Evolutionary conservation across 2,113 vertebrate genomes (phyloP), one percentile per base, ranked within the genome.

Genomic region (Phrynosoma blainvillii): DNA sequence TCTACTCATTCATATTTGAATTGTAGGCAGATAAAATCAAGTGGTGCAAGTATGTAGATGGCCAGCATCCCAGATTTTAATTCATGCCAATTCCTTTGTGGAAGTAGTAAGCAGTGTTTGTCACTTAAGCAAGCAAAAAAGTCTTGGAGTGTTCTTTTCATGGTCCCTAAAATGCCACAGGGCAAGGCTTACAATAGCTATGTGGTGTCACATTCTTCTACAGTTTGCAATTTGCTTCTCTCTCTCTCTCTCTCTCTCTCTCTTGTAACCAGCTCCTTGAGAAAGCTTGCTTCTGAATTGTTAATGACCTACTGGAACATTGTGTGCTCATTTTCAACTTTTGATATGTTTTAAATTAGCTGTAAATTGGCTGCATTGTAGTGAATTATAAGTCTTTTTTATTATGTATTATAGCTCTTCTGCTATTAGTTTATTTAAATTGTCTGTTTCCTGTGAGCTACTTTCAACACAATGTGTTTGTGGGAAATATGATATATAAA

Each of bases 131-230:
- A 11, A 54, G 20, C 9, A 32, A 62, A 80, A 62, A 21, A 23
- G 5, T 42, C 18, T 76, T 56, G 25, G 77, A 75, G 14, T 30
- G 30, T 88, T 92, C 88, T 93, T 78, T 82, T 2, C 7, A 84
- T 92, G 71, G 93, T 77, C 47, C 88, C 78, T 83, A 90, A 88
- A 65, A 68, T 90, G 89, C 88, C 90, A 88, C 76, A 92, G 90
- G 93, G 90, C 90, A 90, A 90, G 89, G 89, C 91, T 75, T 88
- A 78, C 84, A 84, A 79, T 89, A 91, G 90, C 84, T 71, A 82
- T 89, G 6, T 78, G 65, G 82, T 88, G 47, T 25, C 36, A 59
- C 85, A 80, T 66, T 86, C 42, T 87, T 14, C 0, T 84, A 84
- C 20, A 18, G 71, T 81, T 88, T 40, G 36, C 88, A 90, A 89